These are phyloP conservation scores for Balearica regulorum DNA, from an alignment of 2,797 vertebrate species.

Conservation along the genomic window DNA sequence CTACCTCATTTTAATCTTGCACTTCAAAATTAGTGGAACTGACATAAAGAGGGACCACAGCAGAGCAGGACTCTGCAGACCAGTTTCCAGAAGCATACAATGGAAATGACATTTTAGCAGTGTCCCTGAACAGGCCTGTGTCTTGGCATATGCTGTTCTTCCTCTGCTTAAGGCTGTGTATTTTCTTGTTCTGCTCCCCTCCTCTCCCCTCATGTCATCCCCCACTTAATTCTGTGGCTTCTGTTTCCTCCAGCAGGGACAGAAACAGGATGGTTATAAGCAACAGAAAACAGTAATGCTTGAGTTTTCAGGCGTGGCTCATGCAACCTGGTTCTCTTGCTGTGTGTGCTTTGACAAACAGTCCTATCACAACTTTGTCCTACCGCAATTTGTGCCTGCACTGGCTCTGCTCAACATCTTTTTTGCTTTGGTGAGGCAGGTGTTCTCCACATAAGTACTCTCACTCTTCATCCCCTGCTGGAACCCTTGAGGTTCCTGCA, in stretches of 20 bases:
- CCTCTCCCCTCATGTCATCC: no score
- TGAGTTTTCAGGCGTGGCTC: neutral
- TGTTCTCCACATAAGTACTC: neutral
- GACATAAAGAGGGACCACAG: neutral
- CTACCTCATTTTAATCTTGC: neutral
- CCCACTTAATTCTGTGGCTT: neutral
- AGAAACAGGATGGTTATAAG: neutral
- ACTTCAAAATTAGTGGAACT: neutral
- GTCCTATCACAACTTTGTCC: neutral
- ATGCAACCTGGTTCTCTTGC: neutral
- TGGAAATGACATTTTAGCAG: neutral
- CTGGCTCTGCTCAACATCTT: neutral
- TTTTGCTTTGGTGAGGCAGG: neutral
- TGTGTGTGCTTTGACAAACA: neutral
- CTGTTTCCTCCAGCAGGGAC: fast-evolving
- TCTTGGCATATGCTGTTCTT: neutral
- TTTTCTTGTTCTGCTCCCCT: neutral
- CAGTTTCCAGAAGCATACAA: neutral
- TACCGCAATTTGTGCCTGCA: neutral
- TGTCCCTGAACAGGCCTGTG: neutral
- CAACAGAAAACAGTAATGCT: neutral
- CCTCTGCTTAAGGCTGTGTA: neutral
- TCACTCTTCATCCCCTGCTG: neutral
- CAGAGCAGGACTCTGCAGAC: neutral
- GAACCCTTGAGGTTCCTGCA: neutral